A percentile compares a stretch with the other conserved stretches of the same genome.
Conservation (phyloP, 2,888 invertebrate genomes). For the Mythimna albipuncta region DNA sequence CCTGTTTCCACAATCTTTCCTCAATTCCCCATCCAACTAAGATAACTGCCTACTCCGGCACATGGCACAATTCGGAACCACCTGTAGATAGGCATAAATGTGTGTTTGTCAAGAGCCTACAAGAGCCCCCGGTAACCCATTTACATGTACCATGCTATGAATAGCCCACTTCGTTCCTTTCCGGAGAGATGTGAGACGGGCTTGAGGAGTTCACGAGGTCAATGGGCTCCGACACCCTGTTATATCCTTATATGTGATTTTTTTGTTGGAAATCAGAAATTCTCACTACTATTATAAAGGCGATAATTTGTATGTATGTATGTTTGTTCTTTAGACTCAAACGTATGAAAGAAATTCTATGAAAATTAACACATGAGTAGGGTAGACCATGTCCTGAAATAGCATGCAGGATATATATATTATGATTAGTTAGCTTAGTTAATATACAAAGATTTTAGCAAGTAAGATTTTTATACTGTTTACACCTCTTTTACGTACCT, state of each 20-base stretch:
- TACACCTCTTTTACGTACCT: too few species aligned
- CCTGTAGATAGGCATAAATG: conserved; percentile 40
- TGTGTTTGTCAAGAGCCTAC: conserved; percentile 40
- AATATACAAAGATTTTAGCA: too few species aligned
- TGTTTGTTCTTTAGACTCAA: too few species aligned
- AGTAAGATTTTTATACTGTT: too few species aligned
- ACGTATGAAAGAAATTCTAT: too few species aligned
- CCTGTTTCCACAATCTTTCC: background rate
- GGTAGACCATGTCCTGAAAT: too few species aligned
- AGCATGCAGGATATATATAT: too few species aligned
- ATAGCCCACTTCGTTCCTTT: conserved; percentile 51
- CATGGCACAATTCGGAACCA: conserved; percentile 43
- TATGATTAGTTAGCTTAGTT: too few species aligned
- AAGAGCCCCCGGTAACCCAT: conserved; percentile 54
- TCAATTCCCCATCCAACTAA: background rate
- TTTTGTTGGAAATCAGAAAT: background rate
- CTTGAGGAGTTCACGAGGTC: conserved; percentile 45
- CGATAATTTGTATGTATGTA: too few species aligned
- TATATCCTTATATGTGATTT: conserved; percentile 23
- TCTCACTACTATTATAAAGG: too few species aligned
- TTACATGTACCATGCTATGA: conserved; percentile 51
- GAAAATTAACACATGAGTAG: too few species aligned
- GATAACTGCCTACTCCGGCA: conserved; percentile 2
- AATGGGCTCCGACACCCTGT: conserved; percentile 32
- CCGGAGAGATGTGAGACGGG: conserved; percentile 30